phyloP scores from a whole-genome alignment of 2,888 invertebrate species.

The Drosophila putrida region DNA sequence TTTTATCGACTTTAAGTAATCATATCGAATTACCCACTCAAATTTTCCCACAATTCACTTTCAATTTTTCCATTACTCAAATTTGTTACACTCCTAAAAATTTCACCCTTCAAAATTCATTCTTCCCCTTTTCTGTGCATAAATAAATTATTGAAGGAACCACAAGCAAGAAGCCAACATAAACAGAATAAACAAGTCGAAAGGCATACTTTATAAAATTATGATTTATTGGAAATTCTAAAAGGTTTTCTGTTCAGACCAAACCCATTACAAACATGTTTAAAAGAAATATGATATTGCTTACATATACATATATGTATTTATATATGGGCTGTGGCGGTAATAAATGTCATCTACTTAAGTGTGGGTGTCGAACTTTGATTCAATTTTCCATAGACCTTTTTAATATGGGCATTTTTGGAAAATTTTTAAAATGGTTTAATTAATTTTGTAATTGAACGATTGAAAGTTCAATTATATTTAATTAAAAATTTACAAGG shows the following conservation, averaged over 20 bases:
- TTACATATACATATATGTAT: background rate
- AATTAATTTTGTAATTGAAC: background rate
- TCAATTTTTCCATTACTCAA: conserved; percentile 22
- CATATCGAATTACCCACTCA: conserved; percentile 23
- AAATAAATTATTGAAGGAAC: conserved; percentile 37
- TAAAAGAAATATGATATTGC: conserved; percentile 19
- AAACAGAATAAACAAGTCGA: conserved; percentile 26
- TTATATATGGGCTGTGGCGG: background rate
- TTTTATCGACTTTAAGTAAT: conserved; percentile 3
- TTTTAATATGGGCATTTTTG: too few relatives aligned
- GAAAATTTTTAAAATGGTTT: background rate
- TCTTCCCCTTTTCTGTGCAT: background rate
- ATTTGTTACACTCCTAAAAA: conserved; percentile 22
- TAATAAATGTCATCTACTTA: conserved; percentile 1
- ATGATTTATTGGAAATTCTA: conserved; percentile 31
- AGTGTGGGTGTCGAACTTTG: conserved; percentile 1
- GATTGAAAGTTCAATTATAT: background rate
- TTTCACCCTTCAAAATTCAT: conserved; percentile 7
- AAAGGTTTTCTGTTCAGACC: conserved; percentile 20
- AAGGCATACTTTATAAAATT: conserved; percentile 6
- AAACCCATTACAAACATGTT: conserved; percentile 12
- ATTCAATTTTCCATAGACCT: background rate
- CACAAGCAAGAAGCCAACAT: conserved; percentile 1
- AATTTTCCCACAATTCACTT: conserved; percentile 6
- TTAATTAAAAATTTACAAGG: too few relatives aligned